phyloP scores from a whole-genome alignment of 2,888 invertebrate species.

The Caradrina clavipalpis region DNA sequence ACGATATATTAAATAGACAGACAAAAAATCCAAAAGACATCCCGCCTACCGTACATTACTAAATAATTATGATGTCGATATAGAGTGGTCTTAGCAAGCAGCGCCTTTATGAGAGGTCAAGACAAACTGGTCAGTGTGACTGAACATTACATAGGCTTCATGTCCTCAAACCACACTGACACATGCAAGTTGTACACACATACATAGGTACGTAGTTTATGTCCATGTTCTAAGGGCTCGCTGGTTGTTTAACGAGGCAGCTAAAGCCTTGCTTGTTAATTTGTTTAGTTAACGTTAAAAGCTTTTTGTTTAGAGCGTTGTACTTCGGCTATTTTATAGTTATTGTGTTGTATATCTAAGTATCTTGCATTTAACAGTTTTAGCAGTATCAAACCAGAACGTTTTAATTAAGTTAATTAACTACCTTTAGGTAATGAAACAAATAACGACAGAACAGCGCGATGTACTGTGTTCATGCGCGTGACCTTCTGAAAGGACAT shows the following conservation, averaged over 20 bases:
- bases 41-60: too few species aligned
- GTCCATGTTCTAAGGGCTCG: constrained; percentile 2
- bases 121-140: constrained; percentile 9
- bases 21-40: neutral
- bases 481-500: constrained; percentile 4
- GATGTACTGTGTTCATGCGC: neutral
- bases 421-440: neutral
- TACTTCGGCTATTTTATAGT: neutral
- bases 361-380: neutral
- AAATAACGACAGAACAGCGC: neutral
- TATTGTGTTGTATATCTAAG: too few species aligned
- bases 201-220: neutral
- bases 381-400: neutral
- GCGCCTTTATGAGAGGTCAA: constrained; percentile 3
- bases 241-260: constrained; percentile 6
- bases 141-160: constrained; percentile 59
- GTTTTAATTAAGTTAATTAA: neutral
- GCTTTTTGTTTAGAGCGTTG: neutral
- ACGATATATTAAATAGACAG: neutral
- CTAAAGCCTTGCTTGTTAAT: neutral
- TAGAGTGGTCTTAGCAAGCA: neutral
- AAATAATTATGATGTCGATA: neutral
- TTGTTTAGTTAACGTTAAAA: constrained; percentile 5
- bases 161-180: constrained; percentile 45
- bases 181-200: constrained; percentile 24